Evolutionary conservation across 2,797 vertebrate species (phyloP), one percentile per base, ranked within the genome.

Genomic region (Pristis pectinata): DNA sequence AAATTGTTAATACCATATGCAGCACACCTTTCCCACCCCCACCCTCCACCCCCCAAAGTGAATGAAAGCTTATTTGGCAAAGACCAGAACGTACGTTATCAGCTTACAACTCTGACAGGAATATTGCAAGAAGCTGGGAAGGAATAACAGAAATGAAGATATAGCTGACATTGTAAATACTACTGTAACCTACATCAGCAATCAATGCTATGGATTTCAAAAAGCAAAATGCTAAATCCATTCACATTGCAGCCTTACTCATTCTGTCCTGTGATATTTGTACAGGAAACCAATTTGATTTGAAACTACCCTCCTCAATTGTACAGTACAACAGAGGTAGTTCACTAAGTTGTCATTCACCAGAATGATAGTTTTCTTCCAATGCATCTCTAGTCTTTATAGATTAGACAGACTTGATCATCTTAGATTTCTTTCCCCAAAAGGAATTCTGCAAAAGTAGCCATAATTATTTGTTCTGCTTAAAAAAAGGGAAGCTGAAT

Each of bases 31-130:
- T 17, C 67, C n/a, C n/a, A n/a, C n/a, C n/a, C n/a, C n/a, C n/a
- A n/a, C n/a, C n/a, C n/a, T n/a, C n/a, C n/a, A n/a, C n/a, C n/a
- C 91, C 8, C 59, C 87, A 91, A 91, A 91, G 37, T 91, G 59
- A 64, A 91, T 41, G 59, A 24, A n/a, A 91, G 64, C 17, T 67
- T 67, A 41, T 24, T 41, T 91, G 19, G 53, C 53, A 67, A n/a
- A 67, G 2, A 67, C 41, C 19, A 67, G 87, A 91, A 91, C 67
- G 59, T 91, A 67, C 61, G 87, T 10, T 67, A 37, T 64, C 61
- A 67, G 19, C 19, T 67, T 91, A 22, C n/a, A 37, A 67, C n/a
- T 91, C n/a, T 67, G 61, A 79, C 10, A 79, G 77, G 77, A 41
- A 41, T 67, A 67, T 34, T 89, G 56, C 30, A 59, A 89, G 85